A percentile compares a stretch with the other conserved stretches of the same genome.
Evolutionary conservation across 2,113 vertebrate species (phyloP).

Genomic region (Grallaria varia): DNA sequence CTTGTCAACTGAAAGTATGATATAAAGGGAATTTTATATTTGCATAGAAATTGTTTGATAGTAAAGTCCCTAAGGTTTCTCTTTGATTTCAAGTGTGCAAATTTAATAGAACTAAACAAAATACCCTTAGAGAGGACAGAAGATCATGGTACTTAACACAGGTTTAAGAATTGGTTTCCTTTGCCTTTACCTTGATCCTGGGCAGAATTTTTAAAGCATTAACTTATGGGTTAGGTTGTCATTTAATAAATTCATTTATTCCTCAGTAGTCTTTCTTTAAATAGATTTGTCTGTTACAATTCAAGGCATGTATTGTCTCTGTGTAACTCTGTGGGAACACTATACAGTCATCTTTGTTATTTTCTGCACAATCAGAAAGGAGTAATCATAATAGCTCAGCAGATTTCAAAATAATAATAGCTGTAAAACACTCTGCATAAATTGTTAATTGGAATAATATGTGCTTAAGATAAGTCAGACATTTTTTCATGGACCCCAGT

Average conservation of each 20-base stretch:
- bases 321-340: not conserved
- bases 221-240: not conserved
- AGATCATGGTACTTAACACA: not conserved
- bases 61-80: not conserved
- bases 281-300: not conserved
- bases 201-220: not conserved
- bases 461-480: not conserved
- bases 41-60: not conserved
- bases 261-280: not conserved
- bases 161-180: not conserved
- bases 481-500: not conserved
- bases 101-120: not conserved
- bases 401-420: slow-evolving; percentile 8
- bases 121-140: not conserved
- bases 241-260: not conserved
- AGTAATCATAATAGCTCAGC: not conserved
- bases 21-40: not conserved
- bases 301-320: not conserved
- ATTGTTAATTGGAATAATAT: slow-evolving; percentile 12
- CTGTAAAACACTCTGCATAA: not conserved
- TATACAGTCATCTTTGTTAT: not conserved
- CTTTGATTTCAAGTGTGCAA: not conserved
- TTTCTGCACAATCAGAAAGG: not conserved
- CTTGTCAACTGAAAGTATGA: not conserved
- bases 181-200: not conserved